Conservation (phyloP, 1,140 invertebrate genomes). For the Musca vetustissima region DNA sequence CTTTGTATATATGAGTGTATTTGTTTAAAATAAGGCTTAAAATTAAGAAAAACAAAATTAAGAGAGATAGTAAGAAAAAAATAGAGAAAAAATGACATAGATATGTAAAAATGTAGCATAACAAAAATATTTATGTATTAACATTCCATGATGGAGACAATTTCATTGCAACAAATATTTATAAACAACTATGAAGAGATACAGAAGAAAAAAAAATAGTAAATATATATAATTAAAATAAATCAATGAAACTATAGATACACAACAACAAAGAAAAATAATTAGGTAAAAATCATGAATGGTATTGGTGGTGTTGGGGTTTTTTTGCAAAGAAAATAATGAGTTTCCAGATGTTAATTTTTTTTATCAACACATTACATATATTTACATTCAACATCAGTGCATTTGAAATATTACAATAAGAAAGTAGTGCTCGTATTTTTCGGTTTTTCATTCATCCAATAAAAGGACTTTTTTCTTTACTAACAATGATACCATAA, state of each 20-base stretch:
- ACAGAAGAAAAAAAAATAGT: background rate
- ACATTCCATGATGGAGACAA: background rate
- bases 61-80: background rate
- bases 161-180: background rate
- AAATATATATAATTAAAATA: background rate
- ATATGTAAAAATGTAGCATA: too few species aligned
- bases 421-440: slow-evolving; percentile 3
- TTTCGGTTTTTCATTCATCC: background rate
- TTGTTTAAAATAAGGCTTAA: slow-evolving; percentile 14
- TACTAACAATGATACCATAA: background rate
- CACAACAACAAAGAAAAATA: slow-evolving; percentile 10
- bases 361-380: background rate
- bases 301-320: background rate
- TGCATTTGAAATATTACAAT: background rate
- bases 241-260: background rate
- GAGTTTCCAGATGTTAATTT: background rate
- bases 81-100: background rate
- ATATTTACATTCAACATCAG: slow-evolving; percentile 8
- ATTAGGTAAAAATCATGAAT: background rate
- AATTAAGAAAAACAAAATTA: slow-evolving; percentile 9
- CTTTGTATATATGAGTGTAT: slow-evolving; percentile 7
- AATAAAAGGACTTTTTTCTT: too few species aligned
- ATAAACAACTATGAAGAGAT: background rate
- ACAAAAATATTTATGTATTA: background rate
- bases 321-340: background rate